These are phyloP conservation scores for Salpingus planirostris DNA, from an alignment of 2,888 invertebrate genomes.

Conservation along the genomic window DNA sequence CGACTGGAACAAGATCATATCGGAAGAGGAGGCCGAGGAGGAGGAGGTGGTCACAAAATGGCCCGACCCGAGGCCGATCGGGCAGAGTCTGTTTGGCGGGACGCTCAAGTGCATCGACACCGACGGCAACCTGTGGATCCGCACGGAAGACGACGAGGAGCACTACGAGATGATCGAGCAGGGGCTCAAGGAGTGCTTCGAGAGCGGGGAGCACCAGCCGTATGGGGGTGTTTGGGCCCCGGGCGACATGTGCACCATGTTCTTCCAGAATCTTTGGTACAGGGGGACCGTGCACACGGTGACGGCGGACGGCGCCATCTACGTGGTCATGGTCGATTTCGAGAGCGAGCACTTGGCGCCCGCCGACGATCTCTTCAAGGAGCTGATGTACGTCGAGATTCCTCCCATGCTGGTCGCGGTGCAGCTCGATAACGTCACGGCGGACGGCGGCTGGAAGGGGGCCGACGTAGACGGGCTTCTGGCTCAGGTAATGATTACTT, in stretches of 20 bases:
- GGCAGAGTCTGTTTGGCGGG: no score
- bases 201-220: background rate
- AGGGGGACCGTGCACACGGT: slow-evolving; percentile 52
- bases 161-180: background rate
- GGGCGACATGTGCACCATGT: slow-evolving; percentile 61
- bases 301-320: slow-evolving; percentile 28
- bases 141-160: background rate
- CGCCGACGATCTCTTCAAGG: slow-evolving; percentile 50
- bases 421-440: no score
- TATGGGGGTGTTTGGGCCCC: slow-evolving; percentile 41
- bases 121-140: background rate
- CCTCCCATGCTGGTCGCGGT: no score
- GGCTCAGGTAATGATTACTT: no score
- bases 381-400: slow-evolving; percentile 53
- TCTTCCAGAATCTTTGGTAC: slow-evolving; percentile 63
- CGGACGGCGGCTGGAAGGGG: no score
- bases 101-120: no score
- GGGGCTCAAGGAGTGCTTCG: background rate
- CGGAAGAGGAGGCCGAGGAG: slow-evolving; percentile 1
- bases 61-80: no score
- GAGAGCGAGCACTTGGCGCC: slow-evolving; percentile 65
- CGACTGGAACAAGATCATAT: background rate
- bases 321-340: slow-evolving; percentile 70
- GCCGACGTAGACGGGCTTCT: no score
- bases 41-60: no score